Percentiles rank a stretch among this genome's conserved stretches.
Evolutionary conservation across 37 sponge, comb jelly and placozoan genomes (phyloP).

Genomic region (Dysidea cf. avara): DNA sequence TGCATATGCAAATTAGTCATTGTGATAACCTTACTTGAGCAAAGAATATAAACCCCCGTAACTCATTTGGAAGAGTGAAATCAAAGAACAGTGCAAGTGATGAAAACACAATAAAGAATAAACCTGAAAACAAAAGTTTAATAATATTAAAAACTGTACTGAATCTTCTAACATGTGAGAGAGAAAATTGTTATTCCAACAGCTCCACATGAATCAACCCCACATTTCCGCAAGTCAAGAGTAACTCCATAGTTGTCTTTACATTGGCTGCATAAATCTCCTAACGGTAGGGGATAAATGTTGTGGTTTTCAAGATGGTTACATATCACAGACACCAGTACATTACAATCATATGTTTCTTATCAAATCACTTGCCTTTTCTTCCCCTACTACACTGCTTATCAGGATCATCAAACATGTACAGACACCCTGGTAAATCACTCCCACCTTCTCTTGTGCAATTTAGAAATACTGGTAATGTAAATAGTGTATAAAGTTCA

Average conservation of each 20-base stretch:
- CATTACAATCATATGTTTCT: neutral
- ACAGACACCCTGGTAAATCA: slow-evolving; percentile 52
- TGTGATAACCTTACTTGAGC: slow-evolving; percentile 20
- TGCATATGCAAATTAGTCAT: neutral
- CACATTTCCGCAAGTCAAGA: slow-evolving; percentile 25
- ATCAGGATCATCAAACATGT: slow-evolving; percentile 40
- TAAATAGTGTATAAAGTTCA: too few relatives aligned
- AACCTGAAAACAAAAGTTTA: neutral
- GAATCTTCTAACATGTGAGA: neutral
- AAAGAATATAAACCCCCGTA: slow-evolving; percentile 60
- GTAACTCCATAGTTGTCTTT: slow-evolving; percentile 1
- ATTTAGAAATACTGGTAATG: slow-evolving; percentile 57
- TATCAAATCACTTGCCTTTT: slow-evolving; percentile 5
- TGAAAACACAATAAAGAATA: slow-evolving; percentile 12
- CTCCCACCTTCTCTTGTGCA: slow-evolving; percentile 49
- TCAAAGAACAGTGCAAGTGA: slow-evolving; percentile 38
- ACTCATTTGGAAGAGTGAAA: slow-evolving; percentile 49
- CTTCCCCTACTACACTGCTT: slow-evolving; percentile 61
- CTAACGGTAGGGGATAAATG: too few relatives aligned
- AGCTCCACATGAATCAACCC: neutral
- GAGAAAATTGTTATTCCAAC: slow-evolving; percentile 4
- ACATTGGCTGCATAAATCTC: slow-evolving; percentile 22
- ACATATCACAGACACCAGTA: too few relatives aligned
- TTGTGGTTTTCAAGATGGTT: too few relatives aligned
- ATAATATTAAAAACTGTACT: neutral